Conservation (phyloP, 2,113 vertebrate species). For the Mugil cephalus region DNA sequence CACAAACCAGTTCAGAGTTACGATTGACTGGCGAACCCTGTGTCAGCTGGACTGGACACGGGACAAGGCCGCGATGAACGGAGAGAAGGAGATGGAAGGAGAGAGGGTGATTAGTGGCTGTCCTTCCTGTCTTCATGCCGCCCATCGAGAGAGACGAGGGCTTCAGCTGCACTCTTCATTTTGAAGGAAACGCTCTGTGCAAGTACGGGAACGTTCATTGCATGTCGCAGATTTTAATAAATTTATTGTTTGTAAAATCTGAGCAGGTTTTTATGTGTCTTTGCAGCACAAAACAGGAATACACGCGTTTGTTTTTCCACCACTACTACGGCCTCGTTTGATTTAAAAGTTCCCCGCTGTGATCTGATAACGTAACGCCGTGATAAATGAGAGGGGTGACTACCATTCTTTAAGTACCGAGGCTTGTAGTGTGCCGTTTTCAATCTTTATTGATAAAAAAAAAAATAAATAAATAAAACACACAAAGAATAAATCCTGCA, state of each 20-base stretch:
- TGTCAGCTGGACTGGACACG: conserved; percentile 50
- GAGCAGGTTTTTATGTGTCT: conserved; percentile 6
- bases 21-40: conserved; percentile 41
- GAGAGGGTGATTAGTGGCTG: conserved; percentile 55
- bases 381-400: conserved; percentile 36
- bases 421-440: conserved; percentile 29
- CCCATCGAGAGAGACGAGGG: conserved; percentile 35
- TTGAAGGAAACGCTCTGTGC: conserved; percentile 41
- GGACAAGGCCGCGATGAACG: conserved; percentile 42
- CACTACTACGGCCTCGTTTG: conserved; percentile 4
- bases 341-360: conserved; percentile 29
- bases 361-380: conserved; percentile 26
- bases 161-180: conserved; percentile 41
- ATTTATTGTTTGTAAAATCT: neutral
- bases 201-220: conserved; percentile 8
- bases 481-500: conserved; percentile 4
- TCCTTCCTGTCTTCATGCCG: conserved; percentile 51
- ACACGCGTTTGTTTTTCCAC: conserved; percentile 15
- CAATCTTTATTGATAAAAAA: conserved; percentile 23
- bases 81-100: conserved; percentile 31
- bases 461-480: no score
- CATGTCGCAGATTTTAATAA: conserved; percentile 6
- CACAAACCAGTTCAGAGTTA: conserved; percentile 55
- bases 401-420: conserved; percentile 35
- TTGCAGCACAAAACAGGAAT: conserved; percentile 10